These are phyloP conservation scores for Pelosia muscerda DNA, from an alignment of 2,888 invertebrate species.

Conservation along the genomic window DNA sequence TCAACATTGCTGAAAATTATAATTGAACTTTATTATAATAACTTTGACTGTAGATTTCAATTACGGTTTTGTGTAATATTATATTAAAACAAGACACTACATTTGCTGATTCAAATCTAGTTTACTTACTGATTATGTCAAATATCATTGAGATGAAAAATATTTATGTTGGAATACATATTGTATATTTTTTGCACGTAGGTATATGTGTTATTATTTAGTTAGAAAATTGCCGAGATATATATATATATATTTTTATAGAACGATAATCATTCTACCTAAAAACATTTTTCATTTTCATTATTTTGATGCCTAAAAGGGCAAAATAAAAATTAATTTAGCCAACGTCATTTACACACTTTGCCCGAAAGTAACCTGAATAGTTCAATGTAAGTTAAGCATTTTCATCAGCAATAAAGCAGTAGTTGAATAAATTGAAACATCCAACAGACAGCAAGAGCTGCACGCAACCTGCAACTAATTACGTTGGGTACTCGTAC, in stretches of 20 bases:
- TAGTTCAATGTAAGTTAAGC: background rate
- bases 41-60: background rate
- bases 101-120: background rate
- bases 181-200: too few relatives aligned
- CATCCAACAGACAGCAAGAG: constrained; percentile 25
- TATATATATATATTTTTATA: too few relatives aligned
- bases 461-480: constrained; percentile 40
- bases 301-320: background rate
- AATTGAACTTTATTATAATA: constrained; percentile 3
- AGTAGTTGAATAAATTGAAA: constrained; percentile 31
- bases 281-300: too few relatives aligned
- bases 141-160: background rate
- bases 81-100: background rate
- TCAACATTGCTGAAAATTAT: background rate
- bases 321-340: background rate
- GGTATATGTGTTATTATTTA: too few relatives aligned
- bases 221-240: background rate
- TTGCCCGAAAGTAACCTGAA: background rate
- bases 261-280: too few relatives aligned
- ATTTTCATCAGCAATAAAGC: constrained; percentile 1
- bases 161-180: background rate
- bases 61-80: background rate
- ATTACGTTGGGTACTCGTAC: constrained; percentile 27
- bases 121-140: background rate
- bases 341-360: background rate